Evolutionary conservation across 2,113 vertebrate species (phyloP), one percentile per base, ranked within the genome.

Genomic region (Kryptolebias marmoratus): DNA sequence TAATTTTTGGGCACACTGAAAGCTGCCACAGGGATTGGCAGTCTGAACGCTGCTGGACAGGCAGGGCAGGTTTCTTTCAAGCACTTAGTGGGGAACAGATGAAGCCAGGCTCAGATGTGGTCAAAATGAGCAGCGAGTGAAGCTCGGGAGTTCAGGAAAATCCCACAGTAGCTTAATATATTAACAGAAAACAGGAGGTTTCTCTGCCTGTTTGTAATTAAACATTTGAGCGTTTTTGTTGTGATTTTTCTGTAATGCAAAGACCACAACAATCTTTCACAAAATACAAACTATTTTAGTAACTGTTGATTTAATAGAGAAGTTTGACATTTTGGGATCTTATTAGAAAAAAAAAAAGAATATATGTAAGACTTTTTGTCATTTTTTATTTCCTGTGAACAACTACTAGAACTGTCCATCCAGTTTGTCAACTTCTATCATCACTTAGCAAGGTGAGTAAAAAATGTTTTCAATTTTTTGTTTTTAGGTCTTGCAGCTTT

Each of bases 31-130:
- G 80, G 93, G 94, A 96, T 91, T 95, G 94, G 93, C 95, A 95
- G 94, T 80, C 90, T 89, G 90, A 94, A 94, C 93, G 87, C 90
- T 90, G 92, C 86, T 94, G 94, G 94, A 95, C 92, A 94, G 94
- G 93, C 82, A 73, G 85, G 80, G 90, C 92, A 60, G 86, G 91
- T 94, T 93, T 95, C 93, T 93, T 89, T 60, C 71, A 90, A 94
- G 89, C 93, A 94, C 93, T 96, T 94, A 93, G 94, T 94, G 95
- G 94, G 95, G 94, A 95, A 94, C 92, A 71, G 89, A 85, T 82
- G 93, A 91, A 94, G 93, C 91, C 82, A 81, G 22, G 57, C 66
- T 77, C 73, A 74, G 57, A 93, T 92, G 82, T 86, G 87, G 80
- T 65, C 75, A 77, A 59, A 54, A 58, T 75, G 63, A 67, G 75